A percentile compares a stretch with the other conserved stretches of the same genome.
Conservation (phyloP, 2,888 invertebrate species). For the Callinectes sapidus region DNA sequence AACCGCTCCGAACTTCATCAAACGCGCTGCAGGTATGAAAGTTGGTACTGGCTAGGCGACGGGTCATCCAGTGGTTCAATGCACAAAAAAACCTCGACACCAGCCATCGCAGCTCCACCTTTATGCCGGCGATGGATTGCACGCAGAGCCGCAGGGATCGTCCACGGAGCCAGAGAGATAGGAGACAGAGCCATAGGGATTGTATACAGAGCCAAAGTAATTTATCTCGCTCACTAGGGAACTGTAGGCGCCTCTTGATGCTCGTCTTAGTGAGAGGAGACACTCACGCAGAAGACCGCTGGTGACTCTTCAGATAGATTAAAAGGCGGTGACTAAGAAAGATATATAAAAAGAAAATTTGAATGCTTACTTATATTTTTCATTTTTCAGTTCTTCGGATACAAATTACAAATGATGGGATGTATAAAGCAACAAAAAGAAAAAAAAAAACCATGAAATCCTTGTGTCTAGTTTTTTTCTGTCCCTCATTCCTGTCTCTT, state of each 20-base stretch:
- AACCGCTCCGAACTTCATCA: background rate
- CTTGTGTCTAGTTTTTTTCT: background rate
- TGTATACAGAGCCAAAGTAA: background rate
- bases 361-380: no score
- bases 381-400: background rate
- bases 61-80: background rate
- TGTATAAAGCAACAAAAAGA: background rate
- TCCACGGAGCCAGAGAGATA: background rate
- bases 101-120: background rate
- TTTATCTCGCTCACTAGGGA: slow-evolving; percentile 2
- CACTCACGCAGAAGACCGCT: background rate
- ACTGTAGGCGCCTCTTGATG: background rate
- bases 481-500: background rate
- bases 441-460: background rate
- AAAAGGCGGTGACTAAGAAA: background rate
- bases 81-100: background rate
- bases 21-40: background rate
- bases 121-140: background rate
- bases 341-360: no score
- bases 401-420: background rate
- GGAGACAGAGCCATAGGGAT: slow-evolving; percentile 12
- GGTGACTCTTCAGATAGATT: background rate
- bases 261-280: background rate
- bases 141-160: background rate
- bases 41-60: background rate